Evolutionary conservation across 64 coral and sea anemone genomes (phyloP).

Genomic region (Montipora capricornis): DNA sequence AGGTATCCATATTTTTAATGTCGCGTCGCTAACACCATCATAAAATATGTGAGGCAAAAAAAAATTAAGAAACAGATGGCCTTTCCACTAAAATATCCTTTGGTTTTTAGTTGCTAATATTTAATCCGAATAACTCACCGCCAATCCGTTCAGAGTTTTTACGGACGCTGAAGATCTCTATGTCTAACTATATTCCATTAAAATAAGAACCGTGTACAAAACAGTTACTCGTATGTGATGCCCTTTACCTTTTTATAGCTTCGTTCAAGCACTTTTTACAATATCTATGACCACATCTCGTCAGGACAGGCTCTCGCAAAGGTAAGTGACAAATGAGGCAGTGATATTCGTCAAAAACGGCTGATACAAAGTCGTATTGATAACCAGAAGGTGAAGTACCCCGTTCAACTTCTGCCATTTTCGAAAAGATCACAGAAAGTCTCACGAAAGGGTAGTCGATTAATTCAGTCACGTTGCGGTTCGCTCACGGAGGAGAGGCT

Average conservation of each 20-base stretch:
- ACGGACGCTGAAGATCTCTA: neutral
- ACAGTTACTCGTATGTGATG: too few relatives aligned
- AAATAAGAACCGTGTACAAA: neutral
- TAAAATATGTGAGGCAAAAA: neutral
- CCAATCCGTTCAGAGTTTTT: neutral
- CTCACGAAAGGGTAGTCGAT: too few relatives aligned
- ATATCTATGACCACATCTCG: slow-evolving; percentile 4
- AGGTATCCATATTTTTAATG: neutral
- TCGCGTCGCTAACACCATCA: neutral
- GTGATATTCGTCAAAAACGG: neutral
- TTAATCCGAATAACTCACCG: neutral
- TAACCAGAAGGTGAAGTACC: neutral
- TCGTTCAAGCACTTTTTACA: neutral
- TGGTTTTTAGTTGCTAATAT: neutral
- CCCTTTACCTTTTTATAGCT: neutral
- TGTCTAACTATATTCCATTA: neutral
- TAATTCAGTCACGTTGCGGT: too few relatives aligned
- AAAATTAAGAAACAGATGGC: neutral
- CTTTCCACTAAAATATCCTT: neutral
- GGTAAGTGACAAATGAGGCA: neutral
- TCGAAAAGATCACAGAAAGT: too few relatives aligned
- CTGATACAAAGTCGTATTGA: neutral
- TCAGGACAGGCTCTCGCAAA: neutral
- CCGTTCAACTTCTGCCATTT: neutral
- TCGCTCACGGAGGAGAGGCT: too few relatives aligned